These are phyloP conservation scores for Proales similis DNA, from an alignment of 1,140 invertebrate genomes.

Conservation along the genomic window DNA sequence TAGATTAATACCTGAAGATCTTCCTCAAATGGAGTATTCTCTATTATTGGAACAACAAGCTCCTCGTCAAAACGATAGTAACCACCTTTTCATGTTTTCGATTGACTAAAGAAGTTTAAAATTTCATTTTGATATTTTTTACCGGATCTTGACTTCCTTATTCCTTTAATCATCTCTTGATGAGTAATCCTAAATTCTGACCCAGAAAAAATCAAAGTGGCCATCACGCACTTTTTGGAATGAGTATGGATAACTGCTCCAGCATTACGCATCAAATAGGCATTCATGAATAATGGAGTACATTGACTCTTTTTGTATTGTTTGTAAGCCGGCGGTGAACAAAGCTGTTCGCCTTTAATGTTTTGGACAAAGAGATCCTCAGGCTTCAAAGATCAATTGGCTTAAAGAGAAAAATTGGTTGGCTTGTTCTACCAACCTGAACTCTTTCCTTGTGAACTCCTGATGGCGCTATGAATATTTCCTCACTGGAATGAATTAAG, in stretches of 20 bases:
- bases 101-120: not conserved
- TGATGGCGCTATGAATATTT: slow-evolving; percentile 91
- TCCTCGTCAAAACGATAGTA: slow-evolving; percentile 82
- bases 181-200: slow-evolving; percentile 73
- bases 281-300: slow-evolving; percentile 89
- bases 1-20: slow-evolving; percentile 67
- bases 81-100: slow-evolving; percentile 52
- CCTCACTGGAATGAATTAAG: slow-evolving; percentile 60
- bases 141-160: slow-evolving; percentile 54
- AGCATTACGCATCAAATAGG: slow-evolving; percentile 66
- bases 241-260: slow-evolving; percentile 94
- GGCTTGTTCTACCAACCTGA: slow-evolving; percentile 41
- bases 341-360: slow-evolving; percentile 68
- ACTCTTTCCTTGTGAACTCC: slow-evolving; percentile 92
- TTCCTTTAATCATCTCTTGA: slow-evolving; percentile 90
- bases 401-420: too few species aligned
- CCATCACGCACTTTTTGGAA: slow-evolving; percentile 80
- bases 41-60: slow-evolving; percentile 90
- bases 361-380: slow-evolving; percentile 86
- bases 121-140: slow-evolving; percentile 38
- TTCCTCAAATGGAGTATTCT: slow-evolving; percentile 86
- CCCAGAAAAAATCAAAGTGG: slow-evolving; percentile 74
- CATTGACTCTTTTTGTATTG: slow-evolving; percentile 86
- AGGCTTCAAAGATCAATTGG: slow-evolving; percentile 31
- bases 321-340: slow-evolving; percentile 67